These are phyloP conservation scores for Varecia variegata DNA, from an alignment of 2,797 vertebrate genomes.

Conservation along the genomic window DNA sequence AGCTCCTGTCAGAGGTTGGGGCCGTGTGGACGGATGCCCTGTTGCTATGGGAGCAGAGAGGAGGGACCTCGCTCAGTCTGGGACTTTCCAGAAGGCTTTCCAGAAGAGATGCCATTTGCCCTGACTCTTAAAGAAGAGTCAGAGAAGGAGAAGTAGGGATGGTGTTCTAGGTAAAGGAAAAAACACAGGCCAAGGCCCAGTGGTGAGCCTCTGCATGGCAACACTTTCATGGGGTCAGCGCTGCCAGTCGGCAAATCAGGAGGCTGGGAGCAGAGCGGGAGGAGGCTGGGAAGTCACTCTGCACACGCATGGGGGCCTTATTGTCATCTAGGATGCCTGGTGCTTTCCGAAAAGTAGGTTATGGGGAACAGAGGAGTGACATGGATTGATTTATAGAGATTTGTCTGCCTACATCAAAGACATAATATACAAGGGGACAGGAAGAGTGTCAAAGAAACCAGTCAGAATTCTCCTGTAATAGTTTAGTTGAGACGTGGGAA, in stretches of 20 bases:
- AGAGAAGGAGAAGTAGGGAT: not conserved
- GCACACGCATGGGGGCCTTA: not conserved
- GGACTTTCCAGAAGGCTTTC: not conserved
- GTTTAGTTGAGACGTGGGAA: not conserved
- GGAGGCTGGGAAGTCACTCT: not conserved
- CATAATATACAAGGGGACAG: not conserved
- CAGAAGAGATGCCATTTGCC: not conserved
- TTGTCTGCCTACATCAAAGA: not conserved
- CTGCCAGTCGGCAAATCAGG: not conserved
- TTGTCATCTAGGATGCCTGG: not conserved
- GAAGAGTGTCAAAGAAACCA: not conserved
- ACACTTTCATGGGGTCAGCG: rapidly evolving
- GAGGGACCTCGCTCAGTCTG: not conserved
- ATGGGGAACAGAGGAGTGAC: not conserved
- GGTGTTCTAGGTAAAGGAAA: not conserved
- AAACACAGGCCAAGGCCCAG: not conserved
- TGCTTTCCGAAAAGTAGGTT: not conserved
- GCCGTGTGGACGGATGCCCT: not conserved
- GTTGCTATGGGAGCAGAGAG: not conserved
- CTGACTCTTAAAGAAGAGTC: not conserved
- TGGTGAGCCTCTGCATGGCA: not conserved
- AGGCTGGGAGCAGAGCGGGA: not conserved
- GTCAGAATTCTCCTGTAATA: not conserved
- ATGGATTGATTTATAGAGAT: not conserved
- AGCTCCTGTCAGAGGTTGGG: not conserved